Evolutionary conservation across 2,888 invertebrate species (phyloP), one percentile per base, ranked within the genome.

Genomic region (Melipona bicolor): DNA sequence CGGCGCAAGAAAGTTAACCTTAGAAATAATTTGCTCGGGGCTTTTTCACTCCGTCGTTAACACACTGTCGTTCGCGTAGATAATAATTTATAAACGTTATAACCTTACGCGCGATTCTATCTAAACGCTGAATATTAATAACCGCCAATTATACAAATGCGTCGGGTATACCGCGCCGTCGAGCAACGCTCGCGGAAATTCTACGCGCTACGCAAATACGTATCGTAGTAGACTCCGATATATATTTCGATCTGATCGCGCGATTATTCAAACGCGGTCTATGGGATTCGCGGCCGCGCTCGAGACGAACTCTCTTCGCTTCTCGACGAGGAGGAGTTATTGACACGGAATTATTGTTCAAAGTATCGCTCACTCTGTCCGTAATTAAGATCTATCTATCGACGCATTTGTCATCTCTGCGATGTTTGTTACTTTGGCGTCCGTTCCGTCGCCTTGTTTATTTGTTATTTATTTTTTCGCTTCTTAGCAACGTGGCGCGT

Each of bases 211-310:
- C 36, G 36, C 9, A 36, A 36, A 36, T 36, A 9, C 9, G 36
- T 36, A 9, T 9, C 9, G 36, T 9, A 36, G 36, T 9, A 36
- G 36, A 36, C 36, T 36, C 36, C 36, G 36, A 36, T 36, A 9
- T 36, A 9, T 9, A 4, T 36, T 9, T 9, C 9, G 36, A 9
- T 3, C 5, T 17, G 15, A 54, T n/a, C 56, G 64, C 49, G n/a
- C 13, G 64, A 77, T 71, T 80, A 77, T 80, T 77, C 77, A 70
- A 65, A 70, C 24, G 64, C 17, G 56, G n/a, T n/a, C n/a, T n/a
- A 65, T 70, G 43, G 64, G 59, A 77, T 56, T 36, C 50, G 50
- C 21, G 77, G 21, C n/a, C 2, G 32, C 49, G 11, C 9, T 43
- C 36, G 36, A 36, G 36, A 6, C 6, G 36, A 36, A 36, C 6